phyloP scores from a whole-genome alignment of 2,888 invertebrate species.

The Drosophila aldrichi region DNA sequence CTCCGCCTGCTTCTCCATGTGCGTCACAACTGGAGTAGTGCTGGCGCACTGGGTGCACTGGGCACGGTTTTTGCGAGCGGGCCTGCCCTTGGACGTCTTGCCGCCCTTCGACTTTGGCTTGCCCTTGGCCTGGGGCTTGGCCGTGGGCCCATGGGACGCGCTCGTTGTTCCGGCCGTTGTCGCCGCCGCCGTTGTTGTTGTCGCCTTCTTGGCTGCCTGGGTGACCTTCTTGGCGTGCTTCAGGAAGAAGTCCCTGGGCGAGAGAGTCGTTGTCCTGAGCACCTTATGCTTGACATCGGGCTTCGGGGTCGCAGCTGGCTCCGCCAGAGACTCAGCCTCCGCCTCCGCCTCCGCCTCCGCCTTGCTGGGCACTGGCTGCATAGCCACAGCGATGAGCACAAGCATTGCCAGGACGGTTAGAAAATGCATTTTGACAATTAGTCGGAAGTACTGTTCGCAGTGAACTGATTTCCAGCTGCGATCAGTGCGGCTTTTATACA shows the following conservation, averaged over 20 bases:
- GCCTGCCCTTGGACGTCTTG: neutral
- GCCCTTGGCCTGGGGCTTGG: constrained; percentile 2
- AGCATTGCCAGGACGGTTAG: constrained; percentile 12
- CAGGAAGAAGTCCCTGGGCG: constrained; percentile 45
- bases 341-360: neutral
- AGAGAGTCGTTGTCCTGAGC: constrained; percentile 26
- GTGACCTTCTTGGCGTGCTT: constrained; percentile 19
- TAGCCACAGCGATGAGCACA: constrained; percentile 5
- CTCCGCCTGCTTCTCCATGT: neutral
- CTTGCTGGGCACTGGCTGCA: constrained; percentile 2
- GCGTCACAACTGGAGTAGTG: constrained; percentile 16
- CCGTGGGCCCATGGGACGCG: neutral
- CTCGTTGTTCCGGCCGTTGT: neutral
- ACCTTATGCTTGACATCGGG: neutral
- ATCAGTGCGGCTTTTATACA: constrained; percentile 39
- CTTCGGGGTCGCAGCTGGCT: neutral
- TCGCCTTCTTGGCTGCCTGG: neutral
- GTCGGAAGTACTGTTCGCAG: constrained; percentile 9
- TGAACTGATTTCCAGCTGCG: constrained; percentile 28
- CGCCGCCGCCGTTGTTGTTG: neutral
- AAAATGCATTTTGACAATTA: constrained; percentile 34
- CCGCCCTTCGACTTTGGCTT: constrained; percentile 8
- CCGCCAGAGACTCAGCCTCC: constrained; percentile 5
- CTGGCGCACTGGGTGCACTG: neutral
- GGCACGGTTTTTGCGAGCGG: neutral